Base-by-base conservation (phyloP, 2,888 invertebrate genomes). In the Callimorpha dominula region DNA sequence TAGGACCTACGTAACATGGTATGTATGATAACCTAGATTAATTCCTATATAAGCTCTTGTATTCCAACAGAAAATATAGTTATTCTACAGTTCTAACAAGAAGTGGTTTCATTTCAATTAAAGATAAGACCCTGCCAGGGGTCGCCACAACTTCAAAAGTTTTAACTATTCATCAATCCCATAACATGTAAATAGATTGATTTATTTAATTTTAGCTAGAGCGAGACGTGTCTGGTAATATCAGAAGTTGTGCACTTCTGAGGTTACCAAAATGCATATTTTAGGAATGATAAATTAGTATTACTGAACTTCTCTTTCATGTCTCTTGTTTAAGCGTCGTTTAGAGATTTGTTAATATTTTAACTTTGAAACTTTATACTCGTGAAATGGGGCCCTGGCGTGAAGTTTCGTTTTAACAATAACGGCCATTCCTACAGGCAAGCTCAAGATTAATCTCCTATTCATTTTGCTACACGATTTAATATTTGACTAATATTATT, bases 361-460 rank as follows among this genome's bases (percentile, higher is more conserved):
- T 50, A 70, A 63, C 20, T 63, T 46, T 17, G 62, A 62, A 69
- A 62, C 69, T 69, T 69, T 62, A 49, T 15, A 49, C 69, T 46
- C 62, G 40, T 69, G 50, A 49, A 69, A 69, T 62, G 17, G 69
- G 49, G 14, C 49, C 63, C 69, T 4, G 15, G 62, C 50, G 46
- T 63, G 49, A 14, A 49, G 68, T 68, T 68, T 4, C 31, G 7
- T 46, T 49, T 20, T 65, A 43, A 65, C 65, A 46, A 49, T 65
- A 20, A 65, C n/a, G 20, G 49, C 49, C 65, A 20, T 65, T 65
- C n/a, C 20, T 15, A 20, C 7, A 14, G 20, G 49, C 68, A 54
- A 57, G 54, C 46, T 42, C 49, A 11, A 49, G 54, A 73, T 54
- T 64, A 43, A 64, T 64, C 42, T 42, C 15, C 43, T 64, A 17